Evolutionary conservation across 2,888 invertebrate species (phyloP).

Genomic region (Epinotia bilunana): DNA sequence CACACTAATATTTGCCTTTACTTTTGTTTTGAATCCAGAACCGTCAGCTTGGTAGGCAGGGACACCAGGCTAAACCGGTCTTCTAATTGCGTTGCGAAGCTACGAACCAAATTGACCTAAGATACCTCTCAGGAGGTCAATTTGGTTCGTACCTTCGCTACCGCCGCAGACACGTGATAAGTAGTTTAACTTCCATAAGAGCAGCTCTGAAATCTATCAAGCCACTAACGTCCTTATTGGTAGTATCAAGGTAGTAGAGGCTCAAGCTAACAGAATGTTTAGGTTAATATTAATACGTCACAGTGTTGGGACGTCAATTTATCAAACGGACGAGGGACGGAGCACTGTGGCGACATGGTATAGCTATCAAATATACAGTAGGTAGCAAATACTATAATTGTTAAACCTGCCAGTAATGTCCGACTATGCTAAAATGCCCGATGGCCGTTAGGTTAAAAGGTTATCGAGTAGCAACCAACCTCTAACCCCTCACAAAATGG

Average conservation of each 20-base stretch:
- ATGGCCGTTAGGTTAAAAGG: too few species aligned
- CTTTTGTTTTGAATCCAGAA: too few species aligned
- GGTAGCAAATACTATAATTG: neutral
- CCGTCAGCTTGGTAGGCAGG: too few species aligned
- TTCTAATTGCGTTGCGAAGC: neutral
- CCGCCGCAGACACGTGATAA: neutral
- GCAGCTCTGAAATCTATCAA: neutral
- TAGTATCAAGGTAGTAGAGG: conserved; percentile 32
- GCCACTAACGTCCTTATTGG: conserved; percentile 21
- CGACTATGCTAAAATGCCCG: too few species aligned
- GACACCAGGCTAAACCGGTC: too few species aligned
- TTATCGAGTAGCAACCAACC: too few species aligned
- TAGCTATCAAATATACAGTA: conserved; percentile 27
- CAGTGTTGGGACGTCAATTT: conserved; percentile 43
- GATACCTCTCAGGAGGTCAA: neutral
- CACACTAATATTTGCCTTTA: too few species aligned
- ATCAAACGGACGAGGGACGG: conserved; percentile 44
- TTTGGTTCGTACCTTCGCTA: too few species aligned
- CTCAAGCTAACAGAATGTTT: conserved; percentile 41
- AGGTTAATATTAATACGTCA: conserved; percentile 45
- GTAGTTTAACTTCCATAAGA: neutral
- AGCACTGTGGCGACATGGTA: conserved; percentile 37
- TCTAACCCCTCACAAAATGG: too few species aligned
- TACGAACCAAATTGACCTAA: neutral
- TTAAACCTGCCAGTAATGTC: too few species aligned